These are phyloP conservation scores for Penaeus indicus DNA, from an alignment of 1,140 invertebrate genomes.

Conservation along the genomic window DNA sequence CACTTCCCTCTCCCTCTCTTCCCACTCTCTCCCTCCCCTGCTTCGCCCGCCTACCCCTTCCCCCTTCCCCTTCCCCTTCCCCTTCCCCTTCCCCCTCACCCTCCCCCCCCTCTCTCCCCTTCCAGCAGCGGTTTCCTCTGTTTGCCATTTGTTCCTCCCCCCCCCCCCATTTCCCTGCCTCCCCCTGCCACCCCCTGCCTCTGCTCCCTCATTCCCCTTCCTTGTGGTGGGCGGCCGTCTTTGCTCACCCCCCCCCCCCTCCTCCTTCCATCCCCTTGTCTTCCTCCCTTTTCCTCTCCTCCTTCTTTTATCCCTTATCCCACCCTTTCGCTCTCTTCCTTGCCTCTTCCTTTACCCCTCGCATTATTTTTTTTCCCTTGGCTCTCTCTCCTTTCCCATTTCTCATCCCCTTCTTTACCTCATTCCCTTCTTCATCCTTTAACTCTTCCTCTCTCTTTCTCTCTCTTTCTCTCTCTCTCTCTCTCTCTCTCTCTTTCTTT, in stretches of 20 bases:
- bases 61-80: neutral
- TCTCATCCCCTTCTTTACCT: neutral
- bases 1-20: neutral
- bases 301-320: neutral
- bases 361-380: too few species aligned
- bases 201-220: neutral
- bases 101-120: neutral
- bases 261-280: constrained; percentile 1
- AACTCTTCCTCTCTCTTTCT: neutral
- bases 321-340: neutral
- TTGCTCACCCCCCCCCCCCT: neutral
- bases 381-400: neutral
- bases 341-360: neutral
- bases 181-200: neutral
- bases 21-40: too few species aligned
- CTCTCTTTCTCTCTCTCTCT: neutral
- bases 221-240: neutral
- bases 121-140: neutral
- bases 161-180: neutral
- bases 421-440: too few species aligned
- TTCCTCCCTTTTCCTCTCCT: neutral
- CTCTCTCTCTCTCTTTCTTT: neutral
- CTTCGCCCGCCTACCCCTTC: neutral
- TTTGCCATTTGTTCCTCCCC: neutral
- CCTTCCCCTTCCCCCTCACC: neutral